A percentile compares a stretch with the other conserved stretches of the same genome.
Evolutionary conservation across 2,113 vertebrate species (phyloP).

Genomic region (Stegostoma tigrinum): DNA sequence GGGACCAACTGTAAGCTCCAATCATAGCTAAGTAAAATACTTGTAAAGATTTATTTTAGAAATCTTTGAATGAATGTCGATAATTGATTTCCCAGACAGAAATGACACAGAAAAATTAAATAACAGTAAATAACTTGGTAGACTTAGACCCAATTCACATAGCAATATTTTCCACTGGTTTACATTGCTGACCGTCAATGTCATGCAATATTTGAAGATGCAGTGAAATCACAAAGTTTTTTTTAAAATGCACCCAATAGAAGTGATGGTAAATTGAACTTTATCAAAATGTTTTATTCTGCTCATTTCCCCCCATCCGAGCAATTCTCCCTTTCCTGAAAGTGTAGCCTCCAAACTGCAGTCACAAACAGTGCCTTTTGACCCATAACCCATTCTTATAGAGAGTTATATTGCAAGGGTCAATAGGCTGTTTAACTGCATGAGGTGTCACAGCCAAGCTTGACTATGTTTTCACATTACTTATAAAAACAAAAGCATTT

Average conservation of each 20-base stretch:
- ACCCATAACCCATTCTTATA: not conserved
- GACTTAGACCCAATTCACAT: constrained; percentile 2
- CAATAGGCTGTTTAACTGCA: not conserved
- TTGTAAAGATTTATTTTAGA: not conserved
- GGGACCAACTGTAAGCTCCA: not conserved
- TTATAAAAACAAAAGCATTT: not conserved
- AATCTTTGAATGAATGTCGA: constrained; percentile 22
- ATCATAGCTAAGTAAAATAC: not conserved
- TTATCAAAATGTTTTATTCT: not conserved
- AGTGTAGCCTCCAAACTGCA: not conserved
- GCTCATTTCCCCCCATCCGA: not conserved
- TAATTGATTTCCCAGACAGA: constrained; percentile 29
- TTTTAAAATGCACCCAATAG: not conserved
- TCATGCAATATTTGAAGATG: constrained; percentile 6
- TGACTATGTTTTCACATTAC: not conserved
- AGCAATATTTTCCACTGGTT: constrained; percentile 29
- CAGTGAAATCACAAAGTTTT: not conserved
- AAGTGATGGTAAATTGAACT: not conserved
- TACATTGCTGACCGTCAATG: constrained; percentile 15
- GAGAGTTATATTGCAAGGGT: not conserved
- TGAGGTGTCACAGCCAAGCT: not conserved
- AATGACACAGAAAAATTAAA: constrained; percentile 31
- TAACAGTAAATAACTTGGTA: not conserved
- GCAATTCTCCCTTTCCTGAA: not conserved
- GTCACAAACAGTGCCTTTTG: not conserved